These are phyloP conservation scores for Drosophila trichaetosa DNA, from an alignment of 2,888 invertebrate genomes.

Conservation along the genomic window DNA sequence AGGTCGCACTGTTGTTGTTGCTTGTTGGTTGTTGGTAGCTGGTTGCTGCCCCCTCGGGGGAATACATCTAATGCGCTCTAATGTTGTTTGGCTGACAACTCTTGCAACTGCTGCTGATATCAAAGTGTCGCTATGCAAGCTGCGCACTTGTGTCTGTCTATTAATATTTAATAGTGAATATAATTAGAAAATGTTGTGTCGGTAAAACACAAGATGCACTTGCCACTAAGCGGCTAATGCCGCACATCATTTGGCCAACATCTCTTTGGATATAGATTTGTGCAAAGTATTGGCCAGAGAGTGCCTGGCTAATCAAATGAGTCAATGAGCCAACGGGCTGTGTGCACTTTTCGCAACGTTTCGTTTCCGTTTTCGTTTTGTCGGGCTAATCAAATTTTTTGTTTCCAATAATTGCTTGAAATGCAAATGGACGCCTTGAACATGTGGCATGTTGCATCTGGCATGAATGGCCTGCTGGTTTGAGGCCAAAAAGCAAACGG, in stretches of 20 bases:
- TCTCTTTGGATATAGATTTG: not conserved
- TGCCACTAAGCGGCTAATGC: slow-evolving; percentile 46
- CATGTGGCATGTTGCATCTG: slow-evolving; percentile 27
- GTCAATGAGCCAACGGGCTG: slow-evolving; percentile 50
- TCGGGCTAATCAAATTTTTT: slow-evolving; percentile 70
- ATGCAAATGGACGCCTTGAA: slow-evolving; percentile 76
- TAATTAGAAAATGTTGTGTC: slow-evolving; percentile 62
- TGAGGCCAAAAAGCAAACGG: slow-evolving; percentile 61
- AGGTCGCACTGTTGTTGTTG: slow-evolving; percentile 41
- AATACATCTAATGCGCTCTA: slow-evolving; percentile 80
- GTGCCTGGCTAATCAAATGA: slow-evolving; percentile 58
- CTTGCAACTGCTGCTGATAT: slow-evolving; percentile 28
- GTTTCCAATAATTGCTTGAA: slow-evolving; percentile 75
- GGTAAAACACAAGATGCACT: slow-evolving; percentile 27
- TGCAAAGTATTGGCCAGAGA: slow-evolving; percentile 13
- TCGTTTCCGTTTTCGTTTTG: slow-evolving; percentile 30
- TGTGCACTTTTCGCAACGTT: slow-evolving; percentile 51
- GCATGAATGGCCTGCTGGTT: slow-evolving; percentile 27
- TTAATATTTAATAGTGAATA: slow-evolving; percentile 72
- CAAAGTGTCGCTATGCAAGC: slow-evolving; percentile 67
- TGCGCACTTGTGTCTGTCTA: slow-evolving; percentile 40
- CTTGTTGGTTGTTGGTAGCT: not conserved
- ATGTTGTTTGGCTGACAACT: slow-evolving; percentile 70
- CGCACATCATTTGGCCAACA: slow-evolving; percentile 20
- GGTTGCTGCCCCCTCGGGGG: slow-evolving; percentile 53